phyloP scores from a whole-genome alignment of 2,888 invertebrate genomes.

The Lithodes maja region DNA sequence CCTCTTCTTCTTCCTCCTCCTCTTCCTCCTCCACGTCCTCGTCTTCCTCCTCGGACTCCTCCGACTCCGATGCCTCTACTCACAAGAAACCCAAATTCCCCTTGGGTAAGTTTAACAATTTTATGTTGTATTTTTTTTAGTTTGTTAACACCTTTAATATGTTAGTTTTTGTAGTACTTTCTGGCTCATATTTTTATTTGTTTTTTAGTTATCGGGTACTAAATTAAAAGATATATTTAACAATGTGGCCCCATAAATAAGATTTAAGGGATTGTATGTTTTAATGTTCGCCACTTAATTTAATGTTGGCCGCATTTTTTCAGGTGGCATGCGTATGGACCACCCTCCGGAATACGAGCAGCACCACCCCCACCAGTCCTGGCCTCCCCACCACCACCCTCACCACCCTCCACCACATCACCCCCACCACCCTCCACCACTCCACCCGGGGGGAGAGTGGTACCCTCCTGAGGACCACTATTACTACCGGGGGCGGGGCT shows the following conservation, averaged over 20 bases:
- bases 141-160: too few species aligned
- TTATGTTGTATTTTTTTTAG: too few species aligned
- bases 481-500: conserved; percentile 49
- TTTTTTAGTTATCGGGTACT: not conserved
- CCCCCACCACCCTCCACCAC: not conserved
- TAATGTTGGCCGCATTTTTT: not conserved
- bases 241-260: not conserved
- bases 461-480: conserved; percentile 42
- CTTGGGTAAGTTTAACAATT: not conserved
- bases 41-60: conserved; percentile 44
- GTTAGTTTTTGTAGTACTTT: too few species aligned
- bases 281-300: not conserved
- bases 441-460: not conserved
- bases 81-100: conserved; percentile 1
- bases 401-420: not conserved
- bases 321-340: conserved; percentile 23
- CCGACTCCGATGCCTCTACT: conserved; percentile 10
- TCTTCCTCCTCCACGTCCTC: conserved; percentile 38
- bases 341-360: not conserved
- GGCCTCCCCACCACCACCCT: not conserved
- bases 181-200: not conserved
- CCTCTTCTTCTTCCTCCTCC: conserved; percentile 48
- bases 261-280: not conserved
- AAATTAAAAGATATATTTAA: not conserved
- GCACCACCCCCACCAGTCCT: not conserved